A percentile compares a stretch with the other conserved stretches of the same genome.
These are phyloP conservation scores for Mycalesis mineus DNA, from an alignment of 2,888 invertebrate genomes.

Conservation along the genomic window DNA sequence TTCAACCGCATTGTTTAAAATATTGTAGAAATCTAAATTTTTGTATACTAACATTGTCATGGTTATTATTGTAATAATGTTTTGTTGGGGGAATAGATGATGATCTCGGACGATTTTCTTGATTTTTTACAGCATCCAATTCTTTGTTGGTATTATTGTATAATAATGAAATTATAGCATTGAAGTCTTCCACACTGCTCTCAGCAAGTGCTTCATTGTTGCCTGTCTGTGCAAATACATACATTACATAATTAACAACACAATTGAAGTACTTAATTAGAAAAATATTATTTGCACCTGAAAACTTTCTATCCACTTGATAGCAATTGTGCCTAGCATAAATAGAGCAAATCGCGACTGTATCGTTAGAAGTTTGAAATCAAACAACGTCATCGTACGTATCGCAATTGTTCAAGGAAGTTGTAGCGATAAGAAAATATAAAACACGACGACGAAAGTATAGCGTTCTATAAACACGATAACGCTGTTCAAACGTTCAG, in stretches of 20 bases:
- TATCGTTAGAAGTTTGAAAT: constrained; percentile 1
- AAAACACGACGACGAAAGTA: constrained; percentile 1
- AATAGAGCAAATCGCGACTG: constrained; percentile 1
- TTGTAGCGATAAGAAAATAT: constrained; percentile 4
- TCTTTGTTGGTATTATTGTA: not conserved
- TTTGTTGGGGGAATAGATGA: not conserved
- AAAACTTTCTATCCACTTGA: not conserved
- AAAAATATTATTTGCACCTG: not conserved
- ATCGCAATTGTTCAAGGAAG: constrained; percentile 2
- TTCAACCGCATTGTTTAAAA: not conserved
- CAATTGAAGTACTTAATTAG: not conserved
- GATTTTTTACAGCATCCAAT: not conserved
- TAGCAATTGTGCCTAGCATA: not conserved
- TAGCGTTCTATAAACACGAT: constrained; percentile 5
- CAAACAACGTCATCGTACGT: not conserved
- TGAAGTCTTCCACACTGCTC: not conserved
- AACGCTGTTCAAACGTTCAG: not conserved
- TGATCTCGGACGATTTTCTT: not conserved
- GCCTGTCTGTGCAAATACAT: not conserved
- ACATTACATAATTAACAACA: not conserved
- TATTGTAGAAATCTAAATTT: not conserved
- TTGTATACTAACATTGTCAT: not conserved
- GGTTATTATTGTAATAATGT: not conserved
- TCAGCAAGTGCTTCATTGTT: not conserved
- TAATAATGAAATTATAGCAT: not conserved